Percentiles rank a stretch among this genome's conserved stretches.
Evolutionary conservation across 2,888 invertebrate genomes (phyloP).

Genomic region (Hirtodrosophila trivittata): DNA sequence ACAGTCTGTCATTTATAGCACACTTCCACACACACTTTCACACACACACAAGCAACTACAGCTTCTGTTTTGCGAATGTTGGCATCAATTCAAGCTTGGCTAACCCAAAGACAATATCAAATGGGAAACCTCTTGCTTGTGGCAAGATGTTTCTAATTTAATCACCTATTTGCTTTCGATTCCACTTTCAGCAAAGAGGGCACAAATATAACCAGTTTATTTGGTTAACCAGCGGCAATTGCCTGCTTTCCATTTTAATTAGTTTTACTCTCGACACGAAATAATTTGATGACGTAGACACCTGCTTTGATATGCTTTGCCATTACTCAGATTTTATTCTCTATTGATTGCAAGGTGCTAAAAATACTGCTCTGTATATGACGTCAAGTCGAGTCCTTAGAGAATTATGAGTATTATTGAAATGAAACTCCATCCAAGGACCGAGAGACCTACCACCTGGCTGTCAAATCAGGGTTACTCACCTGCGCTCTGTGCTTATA

Average conservation of each 20-base stretch:
- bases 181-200: constrained; percentile 10
- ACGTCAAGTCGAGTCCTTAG: background rate
- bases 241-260: constrained; percentile 46
- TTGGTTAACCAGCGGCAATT: constrained; percentile 13
- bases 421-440: too few species aligned
- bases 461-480: background rate
- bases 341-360: constrained; percentile 21
- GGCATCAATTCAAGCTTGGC: constrained; percentile 44
- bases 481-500: constrained; percentile 3
- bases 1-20: constrained; percentile 26
- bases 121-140: constrained; percentile 27
- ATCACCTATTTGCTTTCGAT: constrained; percentile 45
- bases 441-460: background rate
- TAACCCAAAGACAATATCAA: constrained; percentile 39
- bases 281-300: background rate
- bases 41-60: constrained; percentile 6
- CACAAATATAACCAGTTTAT: background rate
- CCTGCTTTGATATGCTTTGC: constrained; percentile 11
- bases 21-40: constrained; percentile 8
- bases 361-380: constrained; percentile 23
- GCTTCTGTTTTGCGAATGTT: too few species aligned
- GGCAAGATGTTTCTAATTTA: constrained; percentile 46
- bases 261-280: constrained; percentile 17
- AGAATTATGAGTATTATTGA: too few species aligned
- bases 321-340: constrained; percentile 43